Evolutionary conservation across 2,888 invertebrate species (phyloP), one percentile per base, ranked within the genome.

Genomic region (Plebejus argus): DNA sequence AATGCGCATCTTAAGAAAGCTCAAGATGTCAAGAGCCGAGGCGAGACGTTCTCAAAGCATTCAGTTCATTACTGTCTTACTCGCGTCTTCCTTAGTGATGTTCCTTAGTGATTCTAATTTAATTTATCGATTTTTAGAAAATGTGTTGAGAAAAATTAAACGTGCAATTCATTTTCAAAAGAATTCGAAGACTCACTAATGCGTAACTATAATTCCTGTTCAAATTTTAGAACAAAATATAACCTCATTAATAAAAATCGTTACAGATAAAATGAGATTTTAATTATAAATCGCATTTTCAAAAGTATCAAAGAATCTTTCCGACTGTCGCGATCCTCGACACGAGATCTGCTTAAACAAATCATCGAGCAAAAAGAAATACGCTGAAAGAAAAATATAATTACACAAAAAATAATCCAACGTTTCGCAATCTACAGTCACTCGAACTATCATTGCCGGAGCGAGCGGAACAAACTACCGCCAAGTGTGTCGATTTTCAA

Each of bases 401-500:
- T 86, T 86, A 87, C 86, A 86, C 81, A 84, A 82, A 83, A 83
- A 83, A 83, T 82, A 81, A 85, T 85, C 83, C 85, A 83, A 83
- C 87, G 84, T 86, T 83, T 83, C 84, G 87, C 84, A 84, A 86
- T 81, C 83, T 83, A 88, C 71, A 90, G 89, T 92, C 90, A 91
- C 91, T 92, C 90, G 90, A 93, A 92, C 92, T 92, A 91, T 92
- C 92, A 91, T 90, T 85, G 88, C 83, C 79, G 86, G 85, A 85
- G 86, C 87, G 86, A 89, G 89, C 90, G 91, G 89, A 91, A 91
- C 91, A 89, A 93, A 91, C 92, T 91, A 88, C 91, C 84, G 89
- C 88, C 91, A 93, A 94, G 93, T 93, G 93, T 94, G 93, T 93
- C 93, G 93, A 93, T 93, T 93, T 90, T 87, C 92, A 90, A 83